Conservation (phyloP, 2,888 invertebrate genomes). For the Heliconius hortense region DNA sequence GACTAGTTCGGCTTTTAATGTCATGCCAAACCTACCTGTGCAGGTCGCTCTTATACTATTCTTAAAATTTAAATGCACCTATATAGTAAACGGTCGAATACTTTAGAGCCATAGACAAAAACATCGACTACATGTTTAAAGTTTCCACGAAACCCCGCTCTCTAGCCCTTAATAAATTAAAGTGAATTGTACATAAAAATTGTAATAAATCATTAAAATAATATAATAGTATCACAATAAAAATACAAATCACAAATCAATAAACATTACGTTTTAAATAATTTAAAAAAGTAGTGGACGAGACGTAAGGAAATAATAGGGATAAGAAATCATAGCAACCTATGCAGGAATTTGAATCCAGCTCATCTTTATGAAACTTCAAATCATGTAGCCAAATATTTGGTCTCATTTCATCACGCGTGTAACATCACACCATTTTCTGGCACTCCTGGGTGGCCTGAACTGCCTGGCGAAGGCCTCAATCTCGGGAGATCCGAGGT, state of each 20-base stretch:
- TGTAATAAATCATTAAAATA: slow-evolving; percentile 20
- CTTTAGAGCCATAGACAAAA: slow-evolving; percentile 19
- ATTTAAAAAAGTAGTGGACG: background rate
- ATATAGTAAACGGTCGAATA: background rate
- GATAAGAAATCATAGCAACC: slow-evolving; percentile 5
- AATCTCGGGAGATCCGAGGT: slow-evolving; percentile 7
- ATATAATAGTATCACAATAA: slow-evolving; percentile 6
- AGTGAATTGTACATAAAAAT: background rate
- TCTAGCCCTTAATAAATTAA: slow-evolving; percentile 12
- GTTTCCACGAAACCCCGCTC: background rate
- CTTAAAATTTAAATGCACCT: background rate
- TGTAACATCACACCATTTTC: background rate
- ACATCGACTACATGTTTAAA: background rate
- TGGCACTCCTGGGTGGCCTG: slow-evolving; percentile 17
- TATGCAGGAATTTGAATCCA: background rate
- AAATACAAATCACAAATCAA: slow-evolving; percentile 1
- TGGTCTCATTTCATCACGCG: slow-evolving; percentile 19
- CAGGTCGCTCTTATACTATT: background rate
- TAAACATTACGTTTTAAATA: background rate
- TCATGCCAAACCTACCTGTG: background rate
- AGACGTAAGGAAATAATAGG: background rate
- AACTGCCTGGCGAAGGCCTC: slow-evolving; percentile 4
- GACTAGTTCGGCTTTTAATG: background rate
- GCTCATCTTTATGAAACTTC: background rate
- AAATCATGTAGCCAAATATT: slow-evolving; percentile 6